Base-by-base conservation (phyloP, 2,888 invertebrate species). In the Ryuthela nishihirai region DNA sequence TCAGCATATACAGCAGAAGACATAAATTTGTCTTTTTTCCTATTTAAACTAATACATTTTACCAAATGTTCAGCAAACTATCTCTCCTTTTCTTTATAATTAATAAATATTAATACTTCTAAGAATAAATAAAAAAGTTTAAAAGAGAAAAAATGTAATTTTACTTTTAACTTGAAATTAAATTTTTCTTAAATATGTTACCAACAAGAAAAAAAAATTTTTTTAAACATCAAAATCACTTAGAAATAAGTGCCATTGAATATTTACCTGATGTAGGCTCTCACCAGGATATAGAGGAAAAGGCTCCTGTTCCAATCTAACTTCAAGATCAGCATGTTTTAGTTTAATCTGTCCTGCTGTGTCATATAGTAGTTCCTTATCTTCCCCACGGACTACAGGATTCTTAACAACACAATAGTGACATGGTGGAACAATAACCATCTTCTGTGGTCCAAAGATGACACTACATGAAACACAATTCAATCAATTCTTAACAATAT, bases 241-340 rank as follows among this genome's bases (percentile, higher is more conserved):
- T n/a, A n/a, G n/a, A n/a, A n/a, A n/a, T n/a, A 38, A 38, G 6
- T 18, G 9, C n/a, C n/a, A 38, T 38, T 32, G 32, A 61, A 15
- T n/a, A n/a, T n/a, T 12, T 41, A 43, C 65, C 44, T 42, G 36
- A 7, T 59, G 46, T 3, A 73, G 45, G 4, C 40, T 43, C 68
- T 78, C 78, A 17, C 78, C 78, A 15, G 78, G 78, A 68, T 75
- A 78, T 12, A 78, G 70, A 10, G 78, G 78, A 65, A 78, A 78
- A 3, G 78, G 78, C 10, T 77, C 76, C 65, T 76, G 77, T 17
- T 76, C 71, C 25, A 77, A 70, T n/a, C 77, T 70, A 52, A 77
- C 74, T 59, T 79, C 78, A 50, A 72, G 72, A 65, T 78, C 78
- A 50, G 76, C 78, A 67, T 78, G 76, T 5, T 67, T 65, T 21